phyloP scores from a whole-genome alignment of 2,888 invertebrate species.

The Choristoneura rosaceana region DNA sequence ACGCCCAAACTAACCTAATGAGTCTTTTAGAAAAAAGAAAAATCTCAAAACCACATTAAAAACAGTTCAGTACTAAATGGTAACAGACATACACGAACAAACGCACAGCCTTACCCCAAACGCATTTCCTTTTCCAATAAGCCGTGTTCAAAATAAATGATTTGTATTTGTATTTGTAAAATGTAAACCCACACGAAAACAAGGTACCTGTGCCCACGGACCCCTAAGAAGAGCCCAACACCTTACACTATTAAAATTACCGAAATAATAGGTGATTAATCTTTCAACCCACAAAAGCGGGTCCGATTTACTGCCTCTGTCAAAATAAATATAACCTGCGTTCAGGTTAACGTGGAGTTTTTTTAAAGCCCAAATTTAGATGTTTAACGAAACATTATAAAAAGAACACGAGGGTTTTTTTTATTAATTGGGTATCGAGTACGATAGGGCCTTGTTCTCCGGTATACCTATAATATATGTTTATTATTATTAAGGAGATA shows the following conservation, averaged over 20 bases:
- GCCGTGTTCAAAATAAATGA: no score
- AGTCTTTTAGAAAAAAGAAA: no score
- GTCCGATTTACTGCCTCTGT: constrained; percentile 72
- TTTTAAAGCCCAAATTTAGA: constrained; percentile 76
- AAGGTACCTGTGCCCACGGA: constrained; percentile 34
- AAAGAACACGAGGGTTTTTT: constrained; percentile 59
- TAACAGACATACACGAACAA: no score
- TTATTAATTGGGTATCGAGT: constrained; percentile 78
- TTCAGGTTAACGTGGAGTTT: constrained; percentile 59
- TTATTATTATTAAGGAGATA: constrained; percentile 61
- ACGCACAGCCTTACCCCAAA: no score
- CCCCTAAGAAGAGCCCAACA: constrained; percentile 63
- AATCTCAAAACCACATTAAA: no score
- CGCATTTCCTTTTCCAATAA: no score
- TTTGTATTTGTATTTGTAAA: no score
- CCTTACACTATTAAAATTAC: constrained; percentile 80
- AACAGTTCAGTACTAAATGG: no score
- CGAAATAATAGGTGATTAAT: constrained; percentile 81
- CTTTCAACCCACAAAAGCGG: constrained; percentile 69
- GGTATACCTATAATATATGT: constrained; percentile 45
- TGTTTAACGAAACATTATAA: constrained; percentile 81
- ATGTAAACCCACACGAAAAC: no score
- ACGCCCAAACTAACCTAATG: no score
- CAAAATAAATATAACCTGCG: constrained; percentile 76
- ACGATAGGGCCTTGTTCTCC: constrained; percentile 57